Evolutionary conservation across 2,113 vertebrate genomes (phyloP), one percentile per base, ranked within the genome.

Genomic region (Athene noctua): DNA sequence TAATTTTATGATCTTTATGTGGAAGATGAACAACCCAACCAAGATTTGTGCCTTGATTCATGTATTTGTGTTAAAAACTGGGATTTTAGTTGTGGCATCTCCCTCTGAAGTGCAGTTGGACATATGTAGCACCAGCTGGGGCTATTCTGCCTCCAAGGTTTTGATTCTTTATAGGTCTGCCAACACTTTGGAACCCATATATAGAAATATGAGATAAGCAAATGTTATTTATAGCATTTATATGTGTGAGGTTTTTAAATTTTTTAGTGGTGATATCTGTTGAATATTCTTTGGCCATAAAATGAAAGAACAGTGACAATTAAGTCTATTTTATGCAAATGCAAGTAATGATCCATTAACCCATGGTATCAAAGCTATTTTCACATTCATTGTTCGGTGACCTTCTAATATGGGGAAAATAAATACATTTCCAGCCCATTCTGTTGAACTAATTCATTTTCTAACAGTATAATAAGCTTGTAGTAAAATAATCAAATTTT

Each of bases 191-290:
- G 11, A 55, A 55, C 12, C 66, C 52, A 34, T 21, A 68, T 77
- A 88, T 88, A 85, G 92, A 29, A 87, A 88, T 22, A 25, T 88
- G 77, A 89, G 51, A 62, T 42, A 38, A 97, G 88, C 52, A 88
- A 82, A 70, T 66, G 71, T 36, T 96, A 96, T 93, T 96, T 93
- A 88, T 94, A 79, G 72, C 23, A 19, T 59, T 81, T 79, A 49
- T 65, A 15, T 16, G 6, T 40, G 20, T 32, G 75, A 78, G 19
- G 3, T 0, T 34, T 92, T 89, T 81, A 46, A 29, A 55, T 27
- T 61, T 52, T 68, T 18, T 15, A 23, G 10, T 51, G 13, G 6
- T 25, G 68, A 6, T 44, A n/a, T 11, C 11, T 92, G 63, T 30
- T 66, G 5, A 36, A 54, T 66, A 32, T 42, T 88, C 73, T 73